These are phyloP conservation scores for Furnarius figulus DNA, from an alignment of 2,113 vertebrate genomes.

Conservation along the genomic window DNA sequence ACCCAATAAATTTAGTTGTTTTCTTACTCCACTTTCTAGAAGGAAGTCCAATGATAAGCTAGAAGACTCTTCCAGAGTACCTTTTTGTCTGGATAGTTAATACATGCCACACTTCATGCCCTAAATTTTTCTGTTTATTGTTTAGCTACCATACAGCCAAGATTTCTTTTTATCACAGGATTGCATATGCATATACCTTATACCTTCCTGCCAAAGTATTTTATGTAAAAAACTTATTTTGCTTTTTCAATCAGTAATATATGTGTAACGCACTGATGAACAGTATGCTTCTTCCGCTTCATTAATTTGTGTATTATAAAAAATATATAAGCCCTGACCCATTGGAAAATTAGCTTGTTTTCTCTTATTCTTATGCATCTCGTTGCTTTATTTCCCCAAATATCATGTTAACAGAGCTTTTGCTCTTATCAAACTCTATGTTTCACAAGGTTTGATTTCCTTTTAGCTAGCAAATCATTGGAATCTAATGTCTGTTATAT, in stretches of 20 bases:
- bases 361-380: not conserved
- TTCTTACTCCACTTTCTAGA: not conserved
- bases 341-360: not conserved
- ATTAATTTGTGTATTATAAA: not conserved
- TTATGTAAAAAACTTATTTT: not conserved
- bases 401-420: not conserved
- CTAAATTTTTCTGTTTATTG: not conserved
- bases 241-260: not conserved
- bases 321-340: not conserved
- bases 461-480: not conserved
- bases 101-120: not conserved
- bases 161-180: not conserved
- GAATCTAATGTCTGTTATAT: not conserved
- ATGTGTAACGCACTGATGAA: not conserved
- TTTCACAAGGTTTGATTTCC: not conserved
- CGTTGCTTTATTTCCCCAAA: not conserved
- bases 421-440: not conserved
- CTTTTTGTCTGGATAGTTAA: not conserved
- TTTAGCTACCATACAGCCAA: not conserved
- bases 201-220: not conserved
- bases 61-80: not conserved
- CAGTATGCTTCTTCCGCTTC: not conserved
- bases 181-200: not conserved
- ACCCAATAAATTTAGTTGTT: not conserved
- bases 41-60: not conserved